Conservation (phyloP, 2,113 vertebrate genomes). For the Alectura lathami region DNA sequence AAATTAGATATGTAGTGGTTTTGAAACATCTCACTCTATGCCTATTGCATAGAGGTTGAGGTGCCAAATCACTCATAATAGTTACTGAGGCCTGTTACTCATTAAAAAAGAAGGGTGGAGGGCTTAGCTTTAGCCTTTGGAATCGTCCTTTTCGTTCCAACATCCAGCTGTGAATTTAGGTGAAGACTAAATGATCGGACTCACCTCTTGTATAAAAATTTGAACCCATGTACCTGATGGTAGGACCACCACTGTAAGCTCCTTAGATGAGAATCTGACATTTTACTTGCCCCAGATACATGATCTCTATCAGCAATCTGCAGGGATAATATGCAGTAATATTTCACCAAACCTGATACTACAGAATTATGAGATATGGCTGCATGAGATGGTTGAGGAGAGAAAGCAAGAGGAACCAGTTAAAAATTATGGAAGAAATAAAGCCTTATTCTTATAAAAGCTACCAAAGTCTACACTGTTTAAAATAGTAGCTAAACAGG, state of each 20-base stretch:
- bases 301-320: neutral
- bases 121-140: neutral
- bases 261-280: neutral
- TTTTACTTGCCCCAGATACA: neutral
- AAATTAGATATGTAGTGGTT: constrained; percentile 39
- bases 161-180: neutral
- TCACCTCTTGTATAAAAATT: neutral
- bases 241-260: neutral
- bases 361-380: neutral
- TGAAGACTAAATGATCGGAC: neutral
- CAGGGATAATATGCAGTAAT: neutral
- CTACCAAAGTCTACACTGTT: neutral
- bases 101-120: neutral
- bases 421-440: neutral
- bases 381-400: neutral
- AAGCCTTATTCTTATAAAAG: neutral
- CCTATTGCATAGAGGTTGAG: neutral
- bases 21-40: constrained; percentile 35
- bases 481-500: neutral
- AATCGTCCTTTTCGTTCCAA: neutral
- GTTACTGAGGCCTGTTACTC: neutral
- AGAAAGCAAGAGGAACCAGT: neutral
- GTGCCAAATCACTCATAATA: constrained; percentile 9
- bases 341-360: neutral
- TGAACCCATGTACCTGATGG: neutral